Evolutionary conservation across 1,140 invertebrate genomes (phyloP), one percentile per base, ranked within the genome.

Genomic region (Drosophila chauvacae): DNA sequence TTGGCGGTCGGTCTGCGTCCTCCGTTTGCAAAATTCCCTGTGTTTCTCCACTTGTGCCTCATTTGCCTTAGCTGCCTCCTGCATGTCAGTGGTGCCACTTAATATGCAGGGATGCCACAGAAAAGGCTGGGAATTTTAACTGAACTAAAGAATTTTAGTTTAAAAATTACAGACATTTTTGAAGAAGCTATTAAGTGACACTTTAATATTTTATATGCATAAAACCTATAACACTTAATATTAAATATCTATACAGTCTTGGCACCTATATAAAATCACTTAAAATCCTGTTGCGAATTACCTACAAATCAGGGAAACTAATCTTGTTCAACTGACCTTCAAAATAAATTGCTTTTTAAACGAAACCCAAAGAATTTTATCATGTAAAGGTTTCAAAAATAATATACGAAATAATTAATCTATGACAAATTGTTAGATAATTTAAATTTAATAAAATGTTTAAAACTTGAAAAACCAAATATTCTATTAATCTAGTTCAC

Each of bases 1-100:
- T 74, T 78, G 76, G 59, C 62, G 70, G 30, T 84, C 16, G 55
- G 39, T 73, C 64, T 71, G 62, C 30, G 30, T 26, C 20, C 62
- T 68, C n/a, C 20, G 23, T 35, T 69, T 42, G 65, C 65, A 14
- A 69, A 69, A 50, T 18, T 50, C 26, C 45, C 62, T 16, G 6
- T 50, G 26, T 50, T 13, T 20, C 28, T 13, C 53, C 33, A 42
- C 53, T 39, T 56, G 53, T 56, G 37, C 39, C 57, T 65, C 59
- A 64, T 68, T 45, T 48, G 44, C 42, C 35, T 47, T 48, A 13
- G 26, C 14, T n/a, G 37, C 37, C 28, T n/a, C 26, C 28, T n/a
- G 56, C 16, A 33, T 35, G 41, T 35, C 30, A 65, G 62, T 62
- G 62, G 33, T 65, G 62, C 14, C 56, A 62, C n/a, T 23, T 2